Base-by-base conservation (phyloP, 2,797 vertebrate species). In the Emydoidea blandingii region DNA sequence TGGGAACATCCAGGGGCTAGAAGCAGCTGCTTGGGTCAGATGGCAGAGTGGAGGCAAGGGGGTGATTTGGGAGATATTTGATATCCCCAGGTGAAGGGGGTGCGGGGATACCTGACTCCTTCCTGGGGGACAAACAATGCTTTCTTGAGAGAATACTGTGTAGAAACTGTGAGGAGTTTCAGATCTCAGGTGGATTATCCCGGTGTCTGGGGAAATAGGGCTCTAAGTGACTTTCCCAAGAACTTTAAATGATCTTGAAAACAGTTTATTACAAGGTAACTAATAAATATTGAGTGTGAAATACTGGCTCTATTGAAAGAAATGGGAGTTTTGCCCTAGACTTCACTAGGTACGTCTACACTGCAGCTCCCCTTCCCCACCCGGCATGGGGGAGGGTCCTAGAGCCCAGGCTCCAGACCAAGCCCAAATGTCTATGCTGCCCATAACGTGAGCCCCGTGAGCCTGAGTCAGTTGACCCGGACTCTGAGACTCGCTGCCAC, bases 181-280 rank as follows among this genome's bases (percentile, higher is more conserved):
- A 84, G 49, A 93, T 79, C 50, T 87, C 21, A 84, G 78, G 72
- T 57, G 74, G 84, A 41, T 72, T 72, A 72, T 72, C 37, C 68
- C 5, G 5, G 4, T 59, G 76, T 79, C 54, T 49, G 72, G 23
- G 65, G 88, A 81, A 7, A 52, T 6, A 47, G 29, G 2, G 49
- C 50, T 84, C 91, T 2, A 80, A 68, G 10, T 68, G 52, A 83
- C 37, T 87, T 92, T 81, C 37, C 23, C 49, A 68, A 8, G 59
- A 53, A 85, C 65, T 31, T 59, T 94, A 88, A 79, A 88, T 65
- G 90, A 90, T 47, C 74, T 90, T 37, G 86, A 85, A 41, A 93
- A 41, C 44, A 76, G 74, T 44, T 93, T 79, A 59, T 12, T 90
- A 74, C 82, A 50, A 3, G 5, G 52, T 29, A 74, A 89, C 74